Base-by-base conservation (phyloP, 2,113 vertebrate species). In the Mormoops blainvillei region DNA sequence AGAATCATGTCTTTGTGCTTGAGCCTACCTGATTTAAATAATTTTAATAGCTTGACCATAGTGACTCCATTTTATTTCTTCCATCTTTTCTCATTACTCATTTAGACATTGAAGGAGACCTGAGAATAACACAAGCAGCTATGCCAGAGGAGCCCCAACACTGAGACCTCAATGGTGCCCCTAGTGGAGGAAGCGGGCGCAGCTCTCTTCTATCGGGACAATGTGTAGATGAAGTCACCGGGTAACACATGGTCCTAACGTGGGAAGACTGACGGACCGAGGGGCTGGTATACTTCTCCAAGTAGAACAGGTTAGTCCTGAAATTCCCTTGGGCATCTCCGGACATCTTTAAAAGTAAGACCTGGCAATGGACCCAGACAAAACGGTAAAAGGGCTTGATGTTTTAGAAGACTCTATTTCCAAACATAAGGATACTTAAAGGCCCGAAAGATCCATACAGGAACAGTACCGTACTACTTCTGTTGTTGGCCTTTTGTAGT, bases 141-240 rank as follows among this genome's bases (percentile, higher is more conserved):
- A 48, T 28, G 48, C 1, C 7, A 38, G 11, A 80, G 84, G 4
- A 76, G 6, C 16, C 38, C 1, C n/a, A 22, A 20, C 19, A 20
- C 36, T 18, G 18, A 48, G 67, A 33, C 45, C 28, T 45, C 3
- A 3, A 33, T 1, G 5, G 31, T 0, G 0, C 18, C n/a, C 45
- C 85, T 22, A 16, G 36, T 7, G 52, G 20, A 52, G n/a, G 13
- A 28, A 33, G 48, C 3, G 4, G 76, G 26, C 4, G 0, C 8
- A 8, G 18, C 11, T 10, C 65, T 43, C 31, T 87, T 70, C 68
- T 13, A 33, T 15, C 13, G 15, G 8, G 24, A 20, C 14, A 22
- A 38, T 19, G 19, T 58, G 2, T 18, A 7, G 14, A 41, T 43
- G 68, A 36, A 0, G 0, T 76, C 73, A 33, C 1, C 0, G 0